Percentiles rank a stretch among this genome's conserved stretches.
Conservation (phyloP, 2,113 vertebrate species). For the Bufo bufo region DNA sequence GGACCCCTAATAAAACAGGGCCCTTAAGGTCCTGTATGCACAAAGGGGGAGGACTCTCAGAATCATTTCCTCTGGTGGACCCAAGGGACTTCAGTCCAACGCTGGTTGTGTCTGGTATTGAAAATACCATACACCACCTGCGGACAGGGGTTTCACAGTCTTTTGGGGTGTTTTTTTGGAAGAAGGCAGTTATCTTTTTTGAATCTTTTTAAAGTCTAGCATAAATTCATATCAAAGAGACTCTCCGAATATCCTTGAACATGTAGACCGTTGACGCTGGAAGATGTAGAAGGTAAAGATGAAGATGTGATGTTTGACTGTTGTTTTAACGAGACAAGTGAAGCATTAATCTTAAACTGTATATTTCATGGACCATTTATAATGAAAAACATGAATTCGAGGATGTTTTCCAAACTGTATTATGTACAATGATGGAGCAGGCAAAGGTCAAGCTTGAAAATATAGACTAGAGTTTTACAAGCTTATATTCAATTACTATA, state of each 20-base stretch:
- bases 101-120: too few relatives aligned
- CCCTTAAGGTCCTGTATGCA: too few relatives aligned
- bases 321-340: slow-evolving; percentile 38
- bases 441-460: slow-evolving; percentile 62
- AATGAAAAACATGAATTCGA: slow-evolving; percentile 63
- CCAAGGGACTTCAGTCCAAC: too few relatives aligned
- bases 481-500: slow-evolving; percentile 65
- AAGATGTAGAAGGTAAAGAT: neutral
- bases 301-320: slow-evolving; percentile 8
- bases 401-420: slow-evolving; percentile 63
- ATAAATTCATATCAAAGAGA: neutral
- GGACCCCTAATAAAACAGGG: too few relatives aligned
- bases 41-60: too few relatives aligned
- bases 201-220: neutral
- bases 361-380: slow-evolving; percentile 57
- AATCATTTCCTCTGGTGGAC: too few relatives aligned
- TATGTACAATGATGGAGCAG: slow-evolving; percentile 66
- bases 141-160: too few relatives aligned
- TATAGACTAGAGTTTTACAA: slow-evolving; percentile 63
- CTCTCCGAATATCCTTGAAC: neutral
- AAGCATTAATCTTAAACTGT: slow-evolving; percentile 55
- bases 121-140: too few relatives aligned
- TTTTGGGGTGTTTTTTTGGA: too few relatives aligned
- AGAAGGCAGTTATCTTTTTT: too few relatives aligned
- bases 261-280: neutral